Base-by-base conservation (phyloP, 2,888 invertebrate species). In the Pogonocherus hispidulus region DNA sequence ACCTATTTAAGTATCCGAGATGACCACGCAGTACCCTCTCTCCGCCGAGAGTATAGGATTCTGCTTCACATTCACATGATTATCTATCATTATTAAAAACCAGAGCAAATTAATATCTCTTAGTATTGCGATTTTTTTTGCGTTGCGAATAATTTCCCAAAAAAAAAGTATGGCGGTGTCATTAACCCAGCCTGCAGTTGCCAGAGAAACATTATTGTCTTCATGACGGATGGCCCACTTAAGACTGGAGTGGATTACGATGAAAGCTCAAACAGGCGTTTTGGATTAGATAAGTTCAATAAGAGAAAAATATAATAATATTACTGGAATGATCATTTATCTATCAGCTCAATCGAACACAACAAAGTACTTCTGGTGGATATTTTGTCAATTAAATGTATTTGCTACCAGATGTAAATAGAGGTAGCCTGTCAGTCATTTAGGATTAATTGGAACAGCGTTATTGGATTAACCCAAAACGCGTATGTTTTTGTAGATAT, bases 181-280 rank as follows among this genome's bases (percentile, higher is more conserved):
- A 57, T 44, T 57, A 57, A 46, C 57, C 46, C 46, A 57, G 11
- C 32, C 32, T 11, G 23, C 46, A 57, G 23, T 23, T 22, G 23
- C 14, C 19, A 22, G 23, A n/a, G n/a, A n/a, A 46, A 18, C 18
- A 14, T 44, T 44, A 57, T 57, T 44, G 23, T 41, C 23, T 46
- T 46, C 8, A 16, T 57, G 23, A 23, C 57, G 57, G 57, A 57
- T 57, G 57, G 57, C 16, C 57, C 57, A 57, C 57, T 57, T 44
- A 44, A 46, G 6, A 16, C 8, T 14, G 16, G 44, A 57, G 57
- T 57, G 57, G 55, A 56, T 41, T 56, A 56, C 22, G 47, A 20
- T 59, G 44, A 59, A 59, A 32, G 46, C 20, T 46, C 46, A 37
- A 20, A 49, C 35, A 32, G 47, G 35, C 32, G 32, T 51, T 19